Evolutionary conservation across 2,888 invertebrate species (phyloP).

Genomic region (Protophormia terraenovae): DNA sequence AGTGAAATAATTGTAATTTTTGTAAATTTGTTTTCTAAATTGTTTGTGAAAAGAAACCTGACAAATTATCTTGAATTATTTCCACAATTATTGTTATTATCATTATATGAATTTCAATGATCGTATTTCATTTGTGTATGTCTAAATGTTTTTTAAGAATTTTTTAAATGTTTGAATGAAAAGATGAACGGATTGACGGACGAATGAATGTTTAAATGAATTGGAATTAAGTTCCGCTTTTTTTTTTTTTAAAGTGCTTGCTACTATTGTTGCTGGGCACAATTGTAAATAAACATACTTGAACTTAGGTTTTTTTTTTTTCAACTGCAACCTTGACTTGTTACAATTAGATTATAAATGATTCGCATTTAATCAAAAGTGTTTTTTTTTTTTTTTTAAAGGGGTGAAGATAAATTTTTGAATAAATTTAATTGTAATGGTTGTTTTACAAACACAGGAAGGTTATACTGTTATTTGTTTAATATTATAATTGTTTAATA

Average conservation of each 20-base stretch:
- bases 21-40: constrained; percentile 15
- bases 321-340: constrained; percentile 9
- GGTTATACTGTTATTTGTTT: too few relatives aligned
- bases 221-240: neutral
- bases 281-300: constrained; percentile 12
- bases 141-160: too few relatives aligned
- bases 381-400: too few relatives aligned
- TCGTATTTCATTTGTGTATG: neutral
- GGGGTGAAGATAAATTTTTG: too few relatives aligned
- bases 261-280: neutral
- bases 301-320: constrained; percentile 9
- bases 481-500: too few relatives aligned
- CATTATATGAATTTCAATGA: neutral
- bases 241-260: too few relatives aligned
- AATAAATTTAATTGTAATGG: too few relatives aligned
- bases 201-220: neutral
- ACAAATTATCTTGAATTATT: constrained; percentile 5
- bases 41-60: neutral
- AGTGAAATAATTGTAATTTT: neutral
- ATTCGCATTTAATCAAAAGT: neutral
- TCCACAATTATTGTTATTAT: neutral
- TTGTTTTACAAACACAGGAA: too few relatives aligned
- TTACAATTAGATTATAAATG: neutral
- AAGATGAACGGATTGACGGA: neutral
- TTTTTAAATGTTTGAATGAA: neutral